These are phyloP conservation scores for Mesorhabditis spiculigera DNA, from an alignment of 2,888 invertebrate genomes.

Conservation along the genomic window DNA sequence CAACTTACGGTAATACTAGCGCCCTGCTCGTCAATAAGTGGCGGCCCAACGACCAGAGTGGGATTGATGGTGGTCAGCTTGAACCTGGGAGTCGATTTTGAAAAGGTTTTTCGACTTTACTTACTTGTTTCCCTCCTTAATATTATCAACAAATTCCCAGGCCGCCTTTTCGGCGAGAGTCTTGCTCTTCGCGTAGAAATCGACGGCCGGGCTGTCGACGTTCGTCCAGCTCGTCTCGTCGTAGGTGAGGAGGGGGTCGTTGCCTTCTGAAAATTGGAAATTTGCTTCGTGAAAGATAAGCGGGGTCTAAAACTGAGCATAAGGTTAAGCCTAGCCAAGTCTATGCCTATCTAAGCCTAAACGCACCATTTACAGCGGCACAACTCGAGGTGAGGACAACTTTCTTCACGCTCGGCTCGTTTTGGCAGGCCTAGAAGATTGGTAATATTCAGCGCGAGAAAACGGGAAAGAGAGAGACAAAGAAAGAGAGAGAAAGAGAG, in stretches of 20 bases:
- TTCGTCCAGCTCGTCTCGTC: conserved; percentile 51
- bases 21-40: conserved; percentile 56
- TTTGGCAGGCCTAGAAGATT: conserved; percentile 62
- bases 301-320: neutral
- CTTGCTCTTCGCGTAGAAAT: conserved; percentile 59
- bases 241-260: conserved; percentile 41
- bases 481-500: no score
- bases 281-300: neutral
- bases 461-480: no score
- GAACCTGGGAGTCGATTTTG: conserved; percentile 54
- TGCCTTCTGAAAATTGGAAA: conserved; percentile 45
- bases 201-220: conserved; percentile 32
- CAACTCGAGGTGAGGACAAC: conserved; percentile 65
- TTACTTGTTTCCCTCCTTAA: conserved; percentile 55
- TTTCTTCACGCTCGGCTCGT: conserved; percentile 61
- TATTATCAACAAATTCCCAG: conserved; percentile 62
- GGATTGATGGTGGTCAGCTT: conserved; percentile 65
- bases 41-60: conserved; percentile 63
- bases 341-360: neutral
- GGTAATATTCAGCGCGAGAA: no score
- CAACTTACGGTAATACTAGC: conserved; percentile 48
- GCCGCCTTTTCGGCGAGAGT: conserved; percentile 65
- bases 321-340: neutral
- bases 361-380: conserved; percentile 60
- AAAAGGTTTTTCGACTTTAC: conserved; percentile 5